Evolutionary conservation across 2,113 vertebrate genomes (phyloP).

Genomic region (Neogale vison): DNA sequence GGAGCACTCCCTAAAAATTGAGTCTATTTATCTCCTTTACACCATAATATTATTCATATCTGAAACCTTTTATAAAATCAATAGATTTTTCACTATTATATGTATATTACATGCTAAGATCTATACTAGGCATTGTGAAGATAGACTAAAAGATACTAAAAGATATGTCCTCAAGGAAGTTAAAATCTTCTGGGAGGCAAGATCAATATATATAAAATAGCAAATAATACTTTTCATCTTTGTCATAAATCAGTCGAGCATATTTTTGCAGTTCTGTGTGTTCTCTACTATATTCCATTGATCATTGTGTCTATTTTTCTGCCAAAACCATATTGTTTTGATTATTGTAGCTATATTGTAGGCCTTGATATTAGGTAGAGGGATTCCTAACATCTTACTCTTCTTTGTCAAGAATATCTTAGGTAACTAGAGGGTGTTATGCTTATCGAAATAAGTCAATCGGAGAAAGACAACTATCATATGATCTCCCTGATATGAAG

Average conservation of each 20-base stretch:
- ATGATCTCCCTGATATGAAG: too few species aligned
- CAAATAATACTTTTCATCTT: neutral
- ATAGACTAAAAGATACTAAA: neutral
- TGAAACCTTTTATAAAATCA: slow-evolving; percentile 37
- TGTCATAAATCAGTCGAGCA: neutral
- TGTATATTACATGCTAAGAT: neutral
- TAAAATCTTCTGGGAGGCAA: slow-evolving; percentile 12
- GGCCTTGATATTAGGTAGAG: neutral
- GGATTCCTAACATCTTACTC: neutral
- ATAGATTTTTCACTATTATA: neutral
- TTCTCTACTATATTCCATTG: neutral
- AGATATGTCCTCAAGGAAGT: neutral
- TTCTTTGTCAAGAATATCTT: neutral
- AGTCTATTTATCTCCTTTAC: neutral
- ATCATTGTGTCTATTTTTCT: neutral
- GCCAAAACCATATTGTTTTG: neutral
- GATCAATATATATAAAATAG: slow-evolving; percentile 22
- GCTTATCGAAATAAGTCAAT: too few species aligned
- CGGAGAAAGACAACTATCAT: too few species aligned
- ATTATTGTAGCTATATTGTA: neutral
- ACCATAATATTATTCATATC: neutral
- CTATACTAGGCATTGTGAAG: neutral
- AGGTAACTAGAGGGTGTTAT: neutral
- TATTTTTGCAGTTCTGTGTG: neutral
- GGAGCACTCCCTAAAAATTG: neutral